Percentiles rank a stretch among this genome's conserved stretches.
phyloP scores from a whole-genome alignment of 2,113 vertebrate genomes.

The Alosa alosa region DNA sequence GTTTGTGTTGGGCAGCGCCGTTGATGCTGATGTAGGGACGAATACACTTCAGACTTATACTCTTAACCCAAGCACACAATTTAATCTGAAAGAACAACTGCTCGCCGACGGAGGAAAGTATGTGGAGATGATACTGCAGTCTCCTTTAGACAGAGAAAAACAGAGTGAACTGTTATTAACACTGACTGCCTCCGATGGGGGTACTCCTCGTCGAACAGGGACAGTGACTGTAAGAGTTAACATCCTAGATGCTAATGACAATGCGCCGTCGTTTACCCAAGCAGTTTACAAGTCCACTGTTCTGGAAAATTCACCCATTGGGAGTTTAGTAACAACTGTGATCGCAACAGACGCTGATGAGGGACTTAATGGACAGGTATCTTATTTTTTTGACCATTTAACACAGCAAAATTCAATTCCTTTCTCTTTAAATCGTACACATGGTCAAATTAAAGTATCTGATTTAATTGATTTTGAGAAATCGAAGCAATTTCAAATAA shows the following conservation, averaged over 20 bases:
- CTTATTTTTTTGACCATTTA: conserved; percentile 54
- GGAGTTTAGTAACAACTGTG: conserved; percentile 41
- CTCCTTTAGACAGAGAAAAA: conserved; percentile 34
- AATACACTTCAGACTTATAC: conserved; percentile 51
- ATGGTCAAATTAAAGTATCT: conserved; percentile 49
- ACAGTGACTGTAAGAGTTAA: conserved; percentile 25
- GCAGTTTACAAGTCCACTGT: conserved; percentile 26
- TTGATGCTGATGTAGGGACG: conserved; percentile 66
- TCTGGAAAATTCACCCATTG: conserved; percentile 49
- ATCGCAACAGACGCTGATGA: conserved; percentile 36
- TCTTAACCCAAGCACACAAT: conserved; percentile 49
- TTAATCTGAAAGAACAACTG: conserved; percentile 55
- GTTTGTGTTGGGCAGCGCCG: conserved; percentile 62
- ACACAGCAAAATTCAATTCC: conserved; percentile 39
- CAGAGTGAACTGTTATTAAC: not conserved
- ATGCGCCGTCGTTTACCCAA: conserved; percentile 35
- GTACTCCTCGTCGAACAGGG: conserved; percentile 25
- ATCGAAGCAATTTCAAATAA: conserved; percentile 52
- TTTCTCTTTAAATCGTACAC: conserved; percentile 52
- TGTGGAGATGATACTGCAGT: conserved; percentile 32
- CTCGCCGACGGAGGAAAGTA: conserved; percentile 41
- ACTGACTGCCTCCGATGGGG: conserved; percentile 43
- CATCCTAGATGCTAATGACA: conserved; percentile 40
- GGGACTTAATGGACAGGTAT: conserved; percentile 25
- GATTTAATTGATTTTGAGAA: conserved; percentile 52